A percentile compares a stretch with the other conserved stretches of the same genome.
These are phyloP conservation scores for Carterocephalus palaemon DNA, from an alignment of 2,888 invertebrate species.

Conservation along the genomic window DNA sequence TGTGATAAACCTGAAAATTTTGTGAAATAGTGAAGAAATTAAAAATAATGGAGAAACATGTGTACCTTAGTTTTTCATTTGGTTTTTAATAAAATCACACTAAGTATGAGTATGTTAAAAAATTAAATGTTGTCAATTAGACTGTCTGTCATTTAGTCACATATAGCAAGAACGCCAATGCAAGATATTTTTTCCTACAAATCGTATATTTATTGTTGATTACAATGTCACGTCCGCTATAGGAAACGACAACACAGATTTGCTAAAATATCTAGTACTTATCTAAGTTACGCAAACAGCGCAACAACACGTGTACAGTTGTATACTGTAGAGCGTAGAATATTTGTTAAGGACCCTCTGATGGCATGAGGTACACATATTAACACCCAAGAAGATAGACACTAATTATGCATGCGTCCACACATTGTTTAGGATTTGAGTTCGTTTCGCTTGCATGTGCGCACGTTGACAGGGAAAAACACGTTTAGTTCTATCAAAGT, in stretches of 20 bases:
- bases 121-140: too few relatives aligned
- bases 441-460: slow-evolving; percentile 85
- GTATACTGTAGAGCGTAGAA: slow-evolving; percentile 7
- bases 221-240: slow-evolving; percentile 2
- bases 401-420: slow-evolving; percentile 15
- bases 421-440: slow-evolving; percentile 49
- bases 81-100: too few relatives aligned
- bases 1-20: too few relatives aligned
- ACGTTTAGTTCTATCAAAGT: slow-evolving; percentile 95
- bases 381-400: slow-evolving; percentile 10
- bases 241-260: slow-evolving; percentile 10
- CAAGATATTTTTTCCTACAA: background rate
- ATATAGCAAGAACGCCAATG: slow-evolving; percentile 3
- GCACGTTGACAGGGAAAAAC: slow-evolving; percentile 93
- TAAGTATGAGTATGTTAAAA: too few relatives aligned
- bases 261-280: slow-evolving; percentile 1
- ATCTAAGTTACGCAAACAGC: slow-evolving; percentile 2
- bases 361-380: slow-evolving; percentile 17
- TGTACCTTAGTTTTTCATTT: too few relatives aligned
- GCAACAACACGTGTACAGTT: slow-evolving; percentile 1
- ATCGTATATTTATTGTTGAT: background rate
- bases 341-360: slow-evolving; percentile 8
- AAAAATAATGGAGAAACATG: too few relatives aligned
- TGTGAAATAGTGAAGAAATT: too few relatives aligned
- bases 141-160: too few relatives aligned